These are phyloP conservation scores for Geotria australis DNA, from an alignment of 2,797 vertebrate genomes.

Conservation along the genomic window DNA sequence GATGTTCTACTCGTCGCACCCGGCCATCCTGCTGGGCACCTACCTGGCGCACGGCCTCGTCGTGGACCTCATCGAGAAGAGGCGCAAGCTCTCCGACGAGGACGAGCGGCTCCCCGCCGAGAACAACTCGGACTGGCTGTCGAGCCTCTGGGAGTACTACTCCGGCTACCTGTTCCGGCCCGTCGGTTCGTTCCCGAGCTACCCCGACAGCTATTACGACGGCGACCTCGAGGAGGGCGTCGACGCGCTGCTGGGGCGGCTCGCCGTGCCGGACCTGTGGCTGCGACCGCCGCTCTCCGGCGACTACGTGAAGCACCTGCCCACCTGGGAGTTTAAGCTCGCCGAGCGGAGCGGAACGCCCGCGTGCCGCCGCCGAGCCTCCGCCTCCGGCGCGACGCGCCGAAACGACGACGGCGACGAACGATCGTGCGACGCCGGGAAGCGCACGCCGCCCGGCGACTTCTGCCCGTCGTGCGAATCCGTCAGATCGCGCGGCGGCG, in stretches of 20 bases:
- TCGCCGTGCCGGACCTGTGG: slow-evolving; percentile 88
- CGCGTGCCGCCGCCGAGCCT: too few species aligned
- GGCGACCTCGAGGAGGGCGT: slow-evolving; percentile 87
- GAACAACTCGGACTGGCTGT: slow-evolving; percentile 82
- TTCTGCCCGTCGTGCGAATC: too few species aligned
- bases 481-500: too few species aligned
- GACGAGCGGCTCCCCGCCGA: slow-evolving; percentile 32
- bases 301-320: slow-evolving; percentile 68
- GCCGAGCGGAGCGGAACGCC: background rate
- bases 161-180: slow-evolving; percentile 73
- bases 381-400: too few species aligned
- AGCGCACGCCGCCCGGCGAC: too few species aligned
- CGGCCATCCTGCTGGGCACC: slow-evolving; percentile 70
- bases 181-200: slow-evolving; percentile 51
- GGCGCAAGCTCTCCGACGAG: slow-evolving; percentile 26
- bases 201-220: slow-evolving; percentile 22
- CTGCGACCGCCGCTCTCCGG: slow-evolving; percentile 58
- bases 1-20: slow-evolving; percentile 93
- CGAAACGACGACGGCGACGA: too few species aligned
- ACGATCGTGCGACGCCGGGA: too few species aligned
- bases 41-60: slow-evolving; percentile 72
- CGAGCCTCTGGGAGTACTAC: slow-evolving; percentile 95
- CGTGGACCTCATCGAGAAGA: slow-evolving; percentile 90
- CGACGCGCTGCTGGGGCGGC: slow-evolving; percentile 39
- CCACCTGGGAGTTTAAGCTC: slow-evolving; percentile 44